Evolutionary conservation across 2,888 invertebrate genomes (phyloP).

Genomic region (Ichneumoninae sp.): DNA sequence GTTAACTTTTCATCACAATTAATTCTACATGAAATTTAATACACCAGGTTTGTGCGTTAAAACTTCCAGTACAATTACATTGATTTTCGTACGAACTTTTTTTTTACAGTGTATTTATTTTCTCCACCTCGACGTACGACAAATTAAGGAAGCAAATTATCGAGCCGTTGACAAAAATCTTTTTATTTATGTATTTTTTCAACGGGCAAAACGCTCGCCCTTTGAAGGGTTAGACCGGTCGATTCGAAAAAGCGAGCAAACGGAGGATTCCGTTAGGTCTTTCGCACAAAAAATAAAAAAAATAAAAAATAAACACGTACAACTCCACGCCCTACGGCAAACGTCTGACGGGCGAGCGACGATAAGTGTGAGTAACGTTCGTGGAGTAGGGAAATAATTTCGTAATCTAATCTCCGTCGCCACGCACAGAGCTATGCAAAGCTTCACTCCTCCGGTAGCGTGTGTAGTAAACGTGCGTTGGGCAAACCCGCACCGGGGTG

Average conservation of each 20-base stretch:
- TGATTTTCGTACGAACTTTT: too few relatives aligned
- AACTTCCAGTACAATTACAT: too few relatives aligned
- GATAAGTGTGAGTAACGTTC: conserved; percentile 15
- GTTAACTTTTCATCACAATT: too few relatives aligned
- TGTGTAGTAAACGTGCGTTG: conserved; percentile 11
- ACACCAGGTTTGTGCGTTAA: too few relatives aligned
- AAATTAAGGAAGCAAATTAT: too few relatives aligned
- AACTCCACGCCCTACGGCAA: conserved; percentile 3
- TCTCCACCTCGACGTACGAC: too few relatives aligned
- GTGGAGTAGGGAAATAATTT: conserved; percentile 52
- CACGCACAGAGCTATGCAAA: conserved; percentile 32
- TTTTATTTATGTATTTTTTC: background rate
- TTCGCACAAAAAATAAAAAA: background rate
- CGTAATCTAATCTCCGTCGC: conserved; percentile 67
- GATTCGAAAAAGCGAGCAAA: background rate
- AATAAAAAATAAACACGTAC: background rate
- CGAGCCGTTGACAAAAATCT: background rate
- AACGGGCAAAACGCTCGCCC: too few relatives aligned
- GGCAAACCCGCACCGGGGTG: conserved; percentile 41
- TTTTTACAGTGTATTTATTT: too few relatives aligned
- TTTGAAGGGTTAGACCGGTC: too few relatives aligned
- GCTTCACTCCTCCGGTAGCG: conserved; percentile 52
- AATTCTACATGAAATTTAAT: too few relatives aligned
- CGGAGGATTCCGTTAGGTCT: background rate
- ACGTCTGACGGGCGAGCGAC: background rate